Evolutionary conservation across 2,797 vertebrate species (phyloP), one percentile per base, ranked within the genome.

Genomic region (Cirrhinus mrigala): DNA sequence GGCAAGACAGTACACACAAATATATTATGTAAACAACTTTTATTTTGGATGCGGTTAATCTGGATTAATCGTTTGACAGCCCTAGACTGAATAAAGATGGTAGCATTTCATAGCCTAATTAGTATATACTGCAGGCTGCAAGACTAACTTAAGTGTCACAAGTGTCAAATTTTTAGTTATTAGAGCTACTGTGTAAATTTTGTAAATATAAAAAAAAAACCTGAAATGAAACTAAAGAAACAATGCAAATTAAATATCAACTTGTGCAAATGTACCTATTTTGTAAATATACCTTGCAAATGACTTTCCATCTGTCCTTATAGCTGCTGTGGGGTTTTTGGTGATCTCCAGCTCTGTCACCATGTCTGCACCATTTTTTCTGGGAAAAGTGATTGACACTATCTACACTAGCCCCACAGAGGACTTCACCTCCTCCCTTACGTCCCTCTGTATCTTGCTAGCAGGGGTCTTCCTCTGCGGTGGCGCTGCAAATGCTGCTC

Each of bases 341-440:
- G 92, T 96, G 0, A 90, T 97, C 83, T 99, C 98, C 93, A 99
- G 98, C 79, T 94, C 96, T 20, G 96, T 99, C 81, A 98, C 98
- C 20, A 99, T 99, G 98, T 99, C 98, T 0, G 97, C 98, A 3
- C 98, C 98, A 0, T 99, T 98, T 92, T 95, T 99, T 91, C 92
- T 99, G 92, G 98, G 98, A 46, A 96, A 92, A 93, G 97, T 99
- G 87, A 99, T 99, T 0, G 98, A 99, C 77, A 94, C 97, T 71
- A 97, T 99, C 91, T 99, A 99, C 89, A 93, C 94, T 18, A 92
- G 94, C 89, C 92, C 96, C 58, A 14, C 90, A 0, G 95, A 92
- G 68, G 95, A 97, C 6, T 95, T 96, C 90, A 87, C 91, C 0
- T 89, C 90, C 66, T 96, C 94, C 83, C 94, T 99, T 66, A 95